Percentiles rank a stretch among this genome's conserved stretches.
phyloP scores from a whole-genome alignment of 2,888 invertebrate genomes.

The Odontothrips loti region DNA sequence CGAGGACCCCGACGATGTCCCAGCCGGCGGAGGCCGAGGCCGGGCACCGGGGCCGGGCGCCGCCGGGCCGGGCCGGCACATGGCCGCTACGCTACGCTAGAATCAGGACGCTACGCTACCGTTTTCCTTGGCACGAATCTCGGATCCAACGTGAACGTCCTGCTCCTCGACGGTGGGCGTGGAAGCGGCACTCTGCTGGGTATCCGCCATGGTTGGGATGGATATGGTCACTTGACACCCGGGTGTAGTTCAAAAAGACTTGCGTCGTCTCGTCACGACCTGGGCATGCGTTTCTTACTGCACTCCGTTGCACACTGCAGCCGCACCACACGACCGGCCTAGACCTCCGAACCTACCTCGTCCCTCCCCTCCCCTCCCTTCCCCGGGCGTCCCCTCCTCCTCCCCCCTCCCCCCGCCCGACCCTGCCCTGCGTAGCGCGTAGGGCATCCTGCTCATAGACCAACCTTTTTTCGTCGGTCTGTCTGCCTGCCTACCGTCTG shows the following conservation, averaged over 20 bases:
- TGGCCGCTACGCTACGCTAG: not conserved
- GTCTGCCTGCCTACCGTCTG: constrained; percentile 39
- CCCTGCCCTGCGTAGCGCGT: constrained; percentile 31
- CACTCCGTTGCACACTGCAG: constrained; percentile 11
- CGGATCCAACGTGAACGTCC: not conserved
- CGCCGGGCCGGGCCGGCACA: not conserved
- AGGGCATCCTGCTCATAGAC: constrained; percentile 36
- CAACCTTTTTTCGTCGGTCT: constrained; percentile 40
- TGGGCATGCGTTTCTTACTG: constrained; percentile 18
- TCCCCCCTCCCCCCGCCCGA: constrained; percentile 28
- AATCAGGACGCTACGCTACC: not conserved
- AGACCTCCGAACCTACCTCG: constrained; percentile 21
- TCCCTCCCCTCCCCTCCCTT: constrained; percentile 20
- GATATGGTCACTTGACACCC: constrained; percentile 37
- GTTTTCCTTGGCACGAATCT: constrained; percentile 15
- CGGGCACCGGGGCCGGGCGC: not conserved
- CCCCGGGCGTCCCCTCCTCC: constrained; percentile 30
- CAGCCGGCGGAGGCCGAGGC: not conserved
- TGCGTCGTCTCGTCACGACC: not conserved
- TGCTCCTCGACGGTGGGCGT: constrained; percentile 36
- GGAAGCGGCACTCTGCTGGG: constrained; percentile 37
- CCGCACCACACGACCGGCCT: constrained; percentile 32
- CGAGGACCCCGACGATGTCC: not conserved
- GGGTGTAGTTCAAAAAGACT: constrained; percentile 30
- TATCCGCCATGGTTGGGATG: constrained; percentile 37